Percentiles rank a stretch among this genome's conserved stretches.
Conservation (phyloP, 2,888 invertebrate genomes). For the Caenorhabditis sp. region DNA sequence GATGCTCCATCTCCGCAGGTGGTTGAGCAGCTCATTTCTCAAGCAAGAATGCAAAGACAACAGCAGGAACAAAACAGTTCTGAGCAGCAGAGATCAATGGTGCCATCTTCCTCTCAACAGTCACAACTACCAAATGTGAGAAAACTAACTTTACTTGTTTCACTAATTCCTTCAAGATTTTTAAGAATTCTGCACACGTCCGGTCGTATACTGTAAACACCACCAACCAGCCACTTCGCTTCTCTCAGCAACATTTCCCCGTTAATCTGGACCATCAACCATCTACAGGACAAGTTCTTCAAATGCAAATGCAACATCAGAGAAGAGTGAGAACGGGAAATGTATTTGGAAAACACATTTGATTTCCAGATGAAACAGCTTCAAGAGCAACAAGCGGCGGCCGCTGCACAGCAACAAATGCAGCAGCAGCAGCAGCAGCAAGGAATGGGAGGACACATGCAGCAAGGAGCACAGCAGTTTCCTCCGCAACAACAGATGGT, state of each 20-base stretch:
- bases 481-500: neutral
- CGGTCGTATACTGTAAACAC: conserved; percentile 38
- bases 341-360: neutral
- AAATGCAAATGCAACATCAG: conserved; percentile 61
- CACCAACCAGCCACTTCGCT: conserved; percentile 29
- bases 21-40: conserved; percentile 57
- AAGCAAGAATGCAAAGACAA: conserved; percentile 52
- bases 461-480: neutral
- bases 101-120: neutral
- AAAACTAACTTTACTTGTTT: conserved; percentile 5
- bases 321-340: conserved; percentile 20
- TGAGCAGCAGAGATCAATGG: neutral
- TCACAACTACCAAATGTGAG: neutral
- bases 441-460: neutral
- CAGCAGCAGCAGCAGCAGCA: conserved; percentile 6
- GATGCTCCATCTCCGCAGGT: conserved; percentile 51
- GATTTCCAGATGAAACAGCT: conserved; percentile 7
- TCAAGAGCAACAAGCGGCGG: conserved; percentile 29
- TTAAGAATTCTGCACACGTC: conserved; percentile 13
- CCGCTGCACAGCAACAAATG: conserved; percentile 36
- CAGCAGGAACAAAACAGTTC: conserved; percentile 35
- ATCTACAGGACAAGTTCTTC: conserved; percentile 62
- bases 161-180: conserved; percentile 7
- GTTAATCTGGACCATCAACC: conserved; percentile 39
- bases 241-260: conserved; percentile 32